Base-by-base conservation (phyloP, 2,797 vertebrate species). In the Microchirus variegatus region DNA sequence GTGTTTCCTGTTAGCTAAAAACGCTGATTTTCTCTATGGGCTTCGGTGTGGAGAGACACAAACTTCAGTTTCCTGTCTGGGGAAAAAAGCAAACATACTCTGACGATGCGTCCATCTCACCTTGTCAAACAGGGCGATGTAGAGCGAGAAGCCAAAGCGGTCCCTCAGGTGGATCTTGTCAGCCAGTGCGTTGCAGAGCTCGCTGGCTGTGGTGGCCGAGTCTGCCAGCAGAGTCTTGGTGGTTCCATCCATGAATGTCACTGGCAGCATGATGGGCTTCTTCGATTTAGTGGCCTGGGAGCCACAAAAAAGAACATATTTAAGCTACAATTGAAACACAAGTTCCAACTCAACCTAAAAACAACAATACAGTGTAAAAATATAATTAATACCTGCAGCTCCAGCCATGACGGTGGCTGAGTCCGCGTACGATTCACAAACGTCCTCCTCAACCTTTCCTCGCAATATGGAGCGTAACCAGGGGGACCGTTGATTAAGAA, bases 111-210 rank as follows among this genome's bases (percentile, higher is more conserved):
- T 31, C 31, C 8, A 31, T 8, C 8, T 1, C 93, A 98, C 97
- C 96, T 99, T 99, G 82, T 99, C 97, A 67, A 98, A 99, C 69
- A 99, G 91, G 3, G 97, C 97, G 1, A 99, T 98, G 90, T 99
- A 99, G 54, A 99, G 93, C 0, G 97, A 99, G 90, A 99, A 99
- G 15, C 97, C 97, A 1, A 99, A 99, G 42, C 93, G 90, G 53
- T 99, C 97, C 35, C 82, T 91, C 73, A 99, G 94, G 52, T 88
- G 94, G 85, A 98, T 96, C 85, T 98, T 98, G 85, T 99, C 96
- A 0, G 97, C 91, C 68, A 99, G 77, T 0, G 97, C 94, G 1
- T 93, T 95, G 83, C 97, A 99, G 51, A 99, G 94, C 84, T 99
- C 97, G 38, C 90, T 94, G 79, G 97, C 96, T 0, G 97, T 99